Percentiles rank a stretch among this genome's conserved stretches.
Conservation (phyloP, 2,888 invertebrate species). For the Fissipunctia ypsillon region DNA sequence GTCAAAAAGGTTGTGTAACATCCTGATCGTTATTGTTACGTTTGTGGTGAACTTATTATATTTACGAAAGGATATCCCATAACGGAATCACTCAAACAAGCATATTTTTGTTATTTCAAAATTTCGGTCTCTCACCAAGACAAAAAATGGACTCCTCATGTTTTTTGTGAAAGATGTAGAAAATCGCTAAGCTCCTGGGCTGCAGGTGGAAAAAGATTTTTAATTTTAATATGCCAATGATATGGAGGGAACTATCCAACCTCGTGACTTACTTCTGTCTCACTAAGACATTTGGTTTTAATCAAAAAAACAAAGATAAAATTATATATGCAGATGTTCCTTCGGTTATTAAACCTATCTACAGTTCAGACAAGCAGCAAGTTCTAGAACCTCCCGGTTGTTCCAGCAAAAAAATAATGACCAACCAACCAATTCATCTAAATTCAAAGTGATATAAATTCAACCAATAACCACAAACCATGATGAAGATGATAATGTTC, state of each 20-base stretch:
- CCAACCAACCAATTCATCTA: too few species aligned
- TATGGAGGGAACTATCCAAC: not conserved
- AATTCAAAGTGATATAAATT: too few species aligned
- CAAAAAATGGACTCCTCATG: too few species aligned
- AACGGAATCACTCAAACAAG: too few species aligned
- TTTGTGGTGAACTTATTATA: too few species aligned
- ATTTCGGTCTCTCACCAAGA: too few species aligned
- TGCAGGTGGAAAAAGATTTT: not conserved
- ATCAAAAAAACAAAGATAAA: not conserved
- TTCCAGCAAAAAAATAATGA: not conserved
- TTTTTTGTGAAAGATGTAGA: not conserved
- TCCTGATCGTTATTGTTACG: too few species aligned
- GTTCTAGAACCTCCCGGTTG: not conserved
- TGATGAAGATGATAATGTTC: too few species aligned
- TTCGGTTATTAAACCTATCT: not conserved
- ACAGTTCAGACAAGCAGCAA: not conserved
- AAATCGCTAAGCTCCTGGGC: not conserved
- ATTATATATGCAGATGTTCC: not conserved
- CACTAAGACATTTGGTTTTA: not conserved
- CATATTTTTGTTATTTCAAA: too few species aligned
- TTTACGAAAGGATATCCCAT: too few species aligned
- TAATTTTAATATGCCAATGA: not conserved
- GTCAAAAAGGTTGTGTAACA: too few species aligned
- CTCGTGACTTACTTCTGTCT: not conserved
- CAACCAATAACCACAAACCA: too few species aligned